Conservation (phyloP, 53 echinoderm and acorn worm genomes). For the Echinometra lucunter region DNA sequence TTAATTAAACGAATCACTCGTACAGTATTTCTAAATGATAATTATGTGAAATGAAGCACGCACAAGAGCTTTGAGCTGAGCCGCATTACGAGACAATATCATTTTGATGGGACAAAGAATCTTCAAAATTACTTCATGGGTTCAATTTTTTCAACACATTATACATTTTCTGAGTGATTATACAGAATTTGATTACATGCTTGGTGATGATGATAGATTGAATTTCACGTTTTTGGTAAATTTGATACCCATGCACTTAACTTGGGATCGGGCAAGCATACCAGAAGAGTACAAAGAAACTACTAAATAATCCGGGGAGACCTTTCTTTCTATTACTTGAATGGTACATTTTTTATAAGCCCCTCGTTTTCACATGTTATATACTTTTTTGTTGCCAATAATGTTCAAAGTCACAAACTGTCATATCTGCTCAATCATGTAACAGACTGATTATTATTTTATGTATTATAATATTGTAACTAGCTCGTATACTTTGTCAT, state of each 20-base stretch:
- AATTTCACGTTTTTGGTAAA: neutral
- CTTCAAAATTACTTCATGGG: neutral
- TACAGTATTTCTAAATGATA: neutral
- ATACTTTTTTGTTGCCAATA: no score
- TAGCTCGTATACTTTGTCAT: no score
- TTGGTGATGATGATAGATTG: neutral
- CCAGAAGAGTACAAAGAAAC: neutral
- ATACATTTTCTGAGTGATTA: neutral
- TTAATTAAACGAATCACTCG: slow-evolving; percentile 48
- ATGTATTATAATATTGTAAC: no score
- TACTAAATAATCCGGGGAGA: neutral
- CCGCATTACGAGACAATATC: neutral
- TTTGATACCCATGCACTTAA: neutral
- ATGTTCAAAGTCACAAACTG: no score
- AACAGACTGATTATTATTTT: no score
- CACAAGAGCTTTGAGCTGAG: neutral
- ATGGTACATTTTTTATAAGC: no score
- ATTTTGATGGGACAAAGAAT: neutral
- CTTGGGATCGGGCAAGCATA: neutral
- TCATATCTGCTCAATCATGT: no score
- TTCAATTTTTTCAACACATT: neutral
- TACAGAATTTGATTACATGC: neutral
- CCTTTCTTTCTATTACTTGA: neutral
- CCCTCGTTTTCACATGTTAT: no score
- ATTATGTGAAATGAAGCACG: neutral